Evolutionary conservation across 2,113 vertebrate genomes (phyloP), one percentile per base, ranked within the genome.

Genomic region (Boulengeromyrus knoepffleri): DNA sequence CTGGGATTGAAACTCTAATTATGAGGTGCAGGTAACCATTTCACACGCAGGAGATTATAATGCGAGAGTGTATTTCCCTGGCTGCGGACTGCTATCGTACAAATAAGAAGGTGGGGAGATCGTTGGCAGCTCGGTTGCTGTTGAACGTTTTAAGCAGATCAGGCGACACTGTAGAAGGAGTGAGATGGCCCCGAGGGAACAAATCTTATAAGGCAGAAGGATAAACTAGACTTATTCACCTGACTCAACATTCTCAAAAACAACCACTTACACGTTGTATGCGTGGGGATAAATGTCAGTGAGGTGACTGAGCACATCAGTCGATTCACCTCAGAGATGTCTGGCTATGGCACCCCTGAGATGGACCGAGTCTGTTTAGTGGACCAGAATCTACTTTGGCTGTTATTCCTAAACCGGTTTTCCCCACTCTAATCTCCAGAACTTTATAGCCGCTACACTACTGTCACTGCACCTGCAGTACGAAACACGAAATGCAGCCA

Each of bases 401-500:
- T 62, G 53, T 92, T 86, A 92, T 92, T 92, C 85, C 88, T 88
- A 89, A 83, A 91, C n/a, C 91, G 87, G n/a, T 70, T 92, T 92
- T 91, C 91, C 90, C 87, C 49, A 87, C 88, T 91, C 90, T 89
- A 87, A 90, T 94, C 89, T 85, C 89, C 85, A 80, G 39, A 91
- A 91, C 91, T 94, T 93, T 92, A 92, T 90, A 93, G 92, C 91
- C 92, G 91, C 92, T 93, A 90, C 92, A 91, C 91, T 92, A 91
- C 94, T 93, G 92, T 94, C 92, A 93, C 93, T 74, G 70, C 90
- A 89, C 92, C 92, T 92, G 91, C 92, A 91, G 92, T 94, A 94
- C 91, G 92, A 87, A 92, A 93, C 93, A 91, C 91, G 91, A 89
- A 92, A 93, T 93, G 93, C 93, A 94, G 93, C 91, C 92, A 86